Evolutionary conservation across 2,113 vertebrate species (phyloP).

Genomic region (Chlorocebus sabaeus): DNA sequence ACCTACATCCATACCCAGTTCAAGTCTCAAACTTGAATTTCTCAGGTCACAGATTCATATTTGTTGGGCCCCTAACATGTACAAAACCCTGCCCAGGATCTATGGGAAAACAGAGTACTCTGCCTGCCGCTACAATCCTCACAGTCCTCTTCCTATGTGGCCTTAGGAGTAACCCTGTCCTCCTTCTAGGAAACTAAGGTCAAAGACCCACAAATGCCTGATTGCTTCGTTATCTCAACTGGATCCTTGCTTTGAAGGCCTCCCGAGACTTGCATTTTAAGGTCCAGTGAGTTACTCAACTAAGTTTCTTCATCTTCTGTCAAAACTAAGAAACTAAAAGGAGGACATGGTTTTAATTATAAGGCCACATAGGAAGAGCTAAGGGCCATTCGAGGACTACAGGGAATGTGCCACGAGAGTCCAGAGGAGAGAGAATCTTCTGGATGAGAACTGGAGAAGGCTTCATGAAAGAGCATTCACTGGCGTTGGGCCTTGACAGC

Average conservation of each 20-base stretch:
- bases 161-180: too few relatives aligned
- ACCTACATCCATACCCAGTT: neutral
- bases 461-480: neutral
- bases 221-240: too few relatives aligned
- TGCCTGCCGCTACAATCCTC: neutral
- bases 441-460: neutral
- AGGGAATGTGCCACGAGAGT: neutral
- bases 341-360: neutral
- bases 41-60: neutral
- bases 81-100: neutral
- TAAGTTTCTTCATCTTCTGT: too few relatives aligned
- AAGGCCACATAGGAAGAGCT: neutral
- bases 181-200: too few relatives aligned
- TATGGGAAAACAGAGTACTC: neutral
- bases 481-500: neutral
- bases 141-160: too few relatives aligned
- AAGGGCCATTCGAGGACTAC: neutral
- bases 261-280: too few relatives aligned
- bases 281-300: too few relatives aligned
- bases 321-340: neutral
- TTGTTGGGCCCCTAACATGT: neutral
- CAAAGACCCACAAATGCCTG: too few relatives aligned
- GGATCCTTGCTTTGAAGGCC: too few relatives aligned
- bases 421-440: neutral
- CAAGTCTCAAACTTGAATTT: slow-evolving; percentile 7